phyloP scores from a whole-genome alignment of 2,113 vertebrate species.

The Chaetops frenatus region DNA sequence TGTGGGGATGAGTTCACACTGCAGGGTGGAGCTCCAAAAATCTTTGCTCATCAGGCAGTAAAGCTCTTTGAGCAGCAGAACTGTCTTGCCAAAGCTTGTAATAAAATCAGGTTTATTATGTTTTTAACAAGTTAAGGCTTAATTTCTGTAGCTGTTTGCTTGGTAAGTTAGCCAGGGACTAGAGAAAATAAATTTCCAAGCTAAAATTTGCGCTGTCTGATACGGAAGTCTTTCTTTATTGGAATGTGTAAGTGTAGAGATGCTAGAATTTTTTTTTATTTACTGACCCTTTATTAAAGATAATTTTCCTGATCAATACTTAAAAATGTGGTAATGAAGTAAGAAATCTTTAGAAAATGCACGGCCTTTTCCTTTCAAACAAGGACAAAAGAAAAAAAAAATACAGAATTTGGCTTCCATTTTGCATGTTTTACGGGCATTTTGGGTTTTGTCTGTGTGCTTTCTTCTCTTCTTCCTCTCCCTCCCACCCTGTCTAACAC shows the following conservation, averaged over 20 bases:
- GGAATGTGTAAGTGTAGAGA: not conserved
- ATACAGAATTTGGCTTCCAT: constrained; percentile 1
- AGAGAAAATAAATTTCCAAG: not conserved
- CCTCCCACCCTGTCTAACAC: not conserved
- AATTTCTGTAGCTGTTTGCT: constrained; percentile 19
- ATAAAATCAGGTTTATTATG: constrained; percentile 13
- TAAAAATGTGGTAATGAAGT: not conserved
- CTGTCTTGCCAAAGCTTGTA: constrained; percentile 26
- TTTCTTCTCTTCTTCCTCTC: not conserved
- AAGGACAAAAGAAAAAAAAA: not conserved
- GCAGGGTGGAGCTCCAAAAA: constrained; percentile 28
- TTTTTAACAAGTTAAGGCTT: constrained; percentile 49
- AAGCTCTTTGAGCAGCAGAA: constrained; percentile 1
- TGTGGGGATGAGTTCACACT: not conserved
- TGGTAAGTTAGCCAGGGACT: not conserved
- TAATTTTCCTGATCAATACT: constrained; percentile 25
- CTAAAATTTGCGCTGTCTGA: not conserved
- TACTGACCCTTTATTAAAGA: not conserved
- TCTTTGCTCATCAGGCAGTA: not conserved
- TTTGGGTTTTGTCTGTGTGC: not conserved
- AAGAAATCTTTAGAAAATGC: not conserved
- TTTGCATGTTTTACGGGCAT: not conserved
- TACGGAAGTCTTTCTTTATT: not conserved
- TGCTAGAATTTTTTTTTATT: not conserved
- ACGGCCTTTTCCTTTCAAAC: not conserved